A percentile compares a stretch with the other conserved stretches of the same genome.
Evolutionary conservation across 2,888 invertebrate species (phyloP).

Genomic region (Drosophila pegasa): DNA sequence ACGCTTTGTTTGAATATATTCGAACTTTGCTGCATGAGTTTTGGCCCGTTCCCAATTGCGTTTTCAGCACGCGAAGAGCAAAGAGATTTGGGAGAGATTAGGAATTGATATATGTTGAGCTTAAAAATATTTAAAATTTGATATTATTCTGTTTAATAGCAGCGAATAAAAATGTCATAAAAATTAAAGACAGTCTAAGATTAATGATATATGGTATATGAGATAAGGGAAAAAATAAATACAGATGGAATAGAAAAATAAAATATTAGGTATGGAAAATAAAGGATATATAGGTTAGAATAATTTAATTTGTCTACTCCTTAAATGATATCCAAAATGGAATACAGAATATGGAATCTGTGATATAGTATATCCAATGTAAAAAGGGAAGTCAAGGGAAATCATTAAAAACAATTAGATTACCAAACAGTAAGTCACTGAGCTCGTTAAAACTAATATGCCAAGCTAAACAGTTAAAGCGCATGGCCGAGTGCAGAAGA

Average conservation of each 20-base stretch:
- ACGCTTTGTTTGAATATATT: conserved; percentile 5
- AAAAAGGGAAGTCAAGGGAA: too few species aligned
- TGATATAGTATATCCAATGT: not conserved
- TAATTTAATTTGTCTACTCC: too few species aligned
- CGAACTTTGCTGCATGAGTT: not conserved
- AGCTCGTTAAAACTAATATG: conserved; percentile 19
- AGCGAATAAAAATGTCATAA: too few species aligned
- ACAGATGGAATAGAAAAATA: not conserved
- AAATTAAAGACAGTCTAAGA: too few species aligned
- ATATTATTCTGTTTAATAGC: too few species aligned
- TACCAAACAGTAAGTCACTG: not conserved
- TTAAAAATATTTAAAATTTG: too few species aligned
- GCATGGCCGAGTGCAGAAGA: conserved; percentile 22
- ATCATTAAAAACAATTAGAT: too few species aligned
- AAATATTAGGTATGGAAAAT: not conserved
- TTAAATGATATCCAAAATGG: too few species aligned
- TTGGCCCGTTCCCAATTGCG: not conserved
- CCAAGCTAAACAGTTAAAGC: conserved; percentile 33
- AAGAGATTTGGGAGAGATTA: not conserved
- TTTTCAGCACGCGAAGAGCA: not conserved
- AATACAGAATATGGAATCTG: not conserved
- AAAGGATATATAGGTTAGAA: not conserved
- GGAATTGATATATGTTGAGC: not conserved
- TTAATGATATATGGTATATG: too few species aligned
- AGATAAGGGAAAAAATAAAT: too few species aligned